Evolutionary conservation across 1,140 invertebrate species (phyloP), one percentile per base, ranked within the genome.

Genomic region (Macrobrachium rosenbergii): DNA sequence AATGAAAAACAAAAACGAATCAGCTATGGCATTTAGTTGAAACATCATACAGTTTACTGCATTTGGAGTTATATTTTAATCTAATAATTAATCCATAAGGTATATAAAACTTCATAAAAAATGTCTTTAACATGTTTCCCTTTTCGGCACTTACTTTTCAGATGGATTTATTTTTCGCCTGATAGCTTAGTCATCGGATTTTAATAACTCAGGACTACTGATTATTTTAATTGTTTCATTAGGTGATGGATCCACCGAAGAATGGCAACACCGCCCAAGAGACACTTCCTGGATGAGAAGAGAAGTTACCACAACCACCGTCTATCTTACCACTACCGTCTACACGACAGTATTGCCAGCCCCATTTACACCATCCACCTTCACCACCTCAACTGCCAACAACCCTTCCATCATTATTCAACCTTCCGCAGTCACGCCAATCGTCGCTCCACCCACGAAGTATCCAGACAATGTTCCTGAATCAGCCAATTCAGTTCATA

Each of bases 171-270:
- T 21, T 19, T 73, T 73, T n/a, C n/a, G 2, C 8, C 14, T 23
- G 5, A 73, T 7, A 73, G 16, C 5, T 75, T 37, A 11, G 45
- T 23, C 7, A 75, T 10, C 3, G 16, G 52, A 52, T 52, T 6
- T 17, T 23, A 75, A 12, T 37, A 21, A 75, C 8, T 37, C 23
- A 75, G 17, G 23, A n/a, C n/a, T 37, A 17, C 2, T 37, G 16
- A 21, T n/a, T 64, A 10, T 67, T 52, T 52, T 52, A 2, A 10
- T 12, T 52, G 52, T 12, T 52, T 52, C 7, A 52, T 52, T 52
- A 87, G 85, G 85, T 12, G 85, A 87, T 23, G 85, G 85, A 19
- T 79, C 85, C 5, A 81, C 85, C 11, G 85, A 87, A 67, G 85
- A 87, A 21, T 81, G 85, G 72, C 64, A 87, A 45, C 78, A 87